Conservation (phyloP, 2,888 invertebrate species). For the Hylaea fasciaria region DNA sequence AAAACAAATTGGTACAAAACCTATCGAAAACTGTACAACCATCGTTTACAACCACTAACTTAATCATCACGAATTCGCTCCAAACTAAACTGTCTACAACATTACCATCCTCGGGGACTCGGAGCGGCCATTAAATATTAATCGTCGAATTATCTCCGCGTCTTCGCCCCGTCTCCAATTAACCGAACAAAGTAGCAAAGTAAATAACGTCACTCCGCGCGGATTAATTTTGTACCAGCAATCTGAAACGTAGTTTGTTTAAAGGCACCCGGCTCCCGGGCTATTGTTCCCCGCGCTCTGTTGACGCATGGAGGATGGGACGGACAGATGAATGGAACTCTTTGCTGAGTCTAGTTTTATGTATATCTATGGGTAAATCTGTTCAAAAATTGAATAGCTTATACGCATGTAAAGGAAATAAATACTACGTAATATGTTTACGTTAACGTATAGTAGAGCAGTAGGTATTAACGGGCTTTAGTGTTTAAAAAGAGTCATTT, state of each 20-base stretch:
- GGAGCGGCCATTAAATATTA: slow-evolving; percentile 76
- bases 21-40: too few species aligned
- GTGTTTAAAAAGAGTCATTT: too few species aligned
- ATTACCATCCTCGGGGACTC: slow-evolving; percentile 3
- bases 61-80: too few species aligned
- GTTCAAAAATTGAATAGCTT: slow-evolving; percentile 19
- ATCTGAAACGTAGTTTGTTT: slow-evolving; percentile 70
- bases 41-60: too few species aligned
- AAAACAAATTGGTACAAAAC: too few species aligned
- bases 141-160: slow-evolving; percentile 81
- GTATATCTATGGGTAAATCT: background rate
- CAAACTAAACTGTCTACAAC: slow-evolving; percentile 8
- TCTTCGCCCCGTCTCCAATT: slow-evolving; percentile 80
- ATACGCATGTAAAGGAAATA: too few species aligned
- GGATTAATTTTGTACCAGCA: slow-evolving; percentile 77
- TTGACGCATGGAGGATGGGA: slow-evolving; percentile 25
- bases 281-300: slow-evolving; percentile 41
- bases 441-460: too few species aligned
- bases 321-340: slow-evolving; percentile 16
- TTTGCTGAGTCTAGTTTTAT: slow-evolving; percentile 22
- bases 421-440: too few species aligned
- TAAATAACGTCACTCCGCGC: slow-evolving; percentile 72
- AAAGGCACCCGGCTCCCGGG: slow-evolving; percentile 56
- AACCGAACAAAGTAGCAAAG: slow-evolving; percentile 81
- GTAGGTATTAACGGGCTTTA: too few species aligned